Conservation (phyloP, 1,140 invertebrate genomes). For the Coboldia fuscipes region DNA sequence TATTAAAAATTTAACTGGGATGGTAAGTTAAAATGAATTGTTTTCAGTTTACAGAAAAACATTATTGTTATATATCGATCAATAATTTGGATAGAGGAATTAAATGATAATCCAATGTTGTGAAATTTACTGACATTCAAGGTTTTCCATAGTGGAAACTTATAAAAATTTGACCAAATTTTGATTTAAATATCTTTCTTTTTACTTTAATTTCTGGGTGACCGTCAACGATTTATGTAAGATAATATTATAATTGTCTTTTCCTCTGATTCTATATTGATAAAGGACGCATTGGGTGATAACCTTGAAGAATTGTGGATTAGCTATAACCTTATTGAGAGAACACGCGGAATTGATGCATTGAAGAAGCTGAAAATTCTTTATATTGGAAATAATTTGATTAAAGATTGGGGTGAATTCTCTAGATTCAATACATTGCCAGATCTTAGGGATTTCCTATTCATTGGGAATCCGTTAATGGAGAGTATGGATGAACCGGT, state of each 20-base stretch:
- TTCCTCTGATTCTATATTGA: too few relatives aligned
- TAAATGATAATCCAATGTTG: not conserved
- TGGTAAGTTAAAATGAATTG: too few relatives aligned
- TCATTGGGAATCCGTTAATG: constrained; percentile 67
- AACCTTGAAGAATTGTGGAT: constrained; percentile 84
- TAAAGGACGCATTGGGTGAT: constrained; percentile 63
- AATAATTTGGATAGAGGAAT: too few relatives aligned
- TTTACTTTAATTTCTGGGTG: too few relatives aligned
- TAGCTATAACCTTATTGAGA: constrained; percentile 86
- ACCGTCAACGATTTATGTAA: too few relatives aligned
- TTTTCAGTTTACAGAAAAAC: too few relatives aligned
- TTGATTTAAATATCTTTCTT: not conserved
- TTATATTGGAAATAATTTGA: constrained; percentile 73
- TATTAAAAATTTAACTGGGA: constrained; percentile 68
- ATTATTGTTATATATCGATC: too few relatives aligned
- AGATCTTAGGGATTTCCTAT: constrained; percentile 47
- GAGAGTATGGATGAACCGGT: constrained; percentile 46
- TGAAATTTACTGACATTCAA: not conserved
- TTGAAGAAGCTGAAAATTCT: constrained; percentile 64
- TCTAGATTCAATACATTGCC: constrained; percentile 34
- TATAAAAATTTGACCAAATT: not conserved
- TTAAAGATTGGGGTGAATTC: constrained; percentile 79
- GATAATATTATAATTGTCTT: too few relatives aligned
- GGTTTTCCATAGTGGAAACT: not conserved
- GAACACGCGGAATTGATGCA: constrained; percentile 66